phyloP scores from a whole-genome alignment of 2,888 invertebrate genomes.

The Phanerotoma sp. region DNA sequence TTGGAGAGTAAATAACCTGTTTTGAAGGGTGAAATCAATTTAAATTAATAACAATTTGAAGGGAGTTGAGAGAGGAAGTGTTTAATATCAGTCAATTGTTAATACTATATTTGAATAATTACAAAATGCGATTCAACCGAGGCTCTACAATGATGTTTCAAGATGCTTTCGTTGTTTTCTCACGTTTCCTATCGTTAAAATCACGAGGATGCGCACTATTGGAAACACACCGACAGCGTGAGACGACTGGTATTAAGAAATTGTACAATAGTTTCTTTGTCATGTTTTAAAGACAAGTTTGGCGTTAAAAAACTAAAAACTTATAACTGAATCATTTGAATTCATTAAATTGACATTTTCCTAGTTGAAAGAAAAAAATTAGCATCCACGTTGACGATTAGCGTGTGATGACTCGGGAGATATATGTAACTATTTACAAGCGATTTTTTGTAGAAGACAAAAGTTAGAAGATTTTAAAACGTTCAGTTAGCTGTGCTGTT shows the following conservation, averaged over 20 bases:
- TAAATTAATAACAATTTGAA: no score
- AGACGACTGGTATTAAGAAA: constrained; percentile 83
- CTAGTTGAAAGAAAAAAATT: constrained; percentile 17
- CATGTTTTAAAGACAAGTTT: constrained; percentile 69
- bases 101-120: constrained; percentile 1
- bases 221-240: constrained; percentile 79
- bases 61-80: no score
- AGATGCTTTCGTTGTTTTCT: constrained; percentile 55
- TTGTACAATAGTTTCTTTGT: constrained; percentile 86
- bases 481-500: no score
- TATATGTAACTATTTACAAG: no score
- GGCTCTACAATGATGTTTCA: constrained; percentile 55
- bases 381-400: no score
- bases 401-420: no score
- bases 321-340: constrained; percentile 7
- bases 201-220: constrained; percentile 65
- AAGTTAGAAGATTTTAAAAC: no score
- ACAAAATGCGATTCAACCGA: constrained; percentile 41
- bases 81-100: not conserved
- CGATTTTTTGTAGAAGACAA: no score
- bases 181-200: constrained; percentile 54
- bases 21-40: no score
- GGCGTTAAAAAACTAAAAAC: no score
- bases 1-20: no score
- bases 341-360: constrained; percentile 5